Conservation (phyloP, 2,797 vertebrate genomes). For the Microchirus variegatus region DNA sequence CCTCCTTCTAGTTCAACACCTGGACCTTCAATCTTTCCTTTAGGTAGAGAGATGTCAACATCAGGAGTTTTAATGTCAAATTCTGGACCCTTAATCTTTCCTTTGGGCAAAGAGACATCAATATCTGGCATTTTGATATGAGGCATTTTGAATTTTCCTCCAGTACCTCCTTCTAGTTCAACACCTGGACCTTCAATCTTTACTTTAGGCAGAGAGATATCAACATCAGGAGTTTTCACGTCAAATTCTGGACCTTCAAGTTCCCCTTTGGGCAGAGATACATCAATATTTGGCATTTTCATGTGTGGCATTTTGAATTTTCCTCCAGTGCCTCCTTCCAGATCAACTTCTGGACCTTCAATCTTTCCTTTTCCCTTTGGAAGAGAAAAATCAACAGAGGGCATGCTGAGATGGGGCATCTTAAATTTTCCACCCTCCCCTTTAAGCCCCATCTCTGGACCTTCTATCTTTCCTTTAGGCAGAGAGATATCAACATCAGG, state of each 20-base stretch:
- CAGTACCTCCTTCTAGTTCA: too few species aligned
- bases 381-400: too few species aligned
- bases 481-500: too few species aligned
- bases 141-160: too few species aligned
- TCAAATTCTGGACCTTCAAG: constrained; percentile 26
- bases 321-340: not conserved
- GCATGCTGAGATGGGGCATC: too few species aligned
- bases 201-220: constrained; percentile 27
- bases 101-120: too few species aligned
- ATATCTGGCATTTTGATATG: too few species aligned
- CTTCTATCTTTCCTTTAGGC: too few species aligned
- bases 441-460: too few species aligned
- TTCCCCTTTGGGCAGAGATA: constrained; percentile 55
- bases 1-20: not conserved
- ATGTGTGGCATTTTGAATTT: constrained; percentile 65
- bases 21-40: constrained; percentile 38
- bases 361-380: constrained; percentile 19
- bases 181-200: constrained; percentile 34
- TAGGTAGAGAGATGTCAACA: constrained; percentile 24
- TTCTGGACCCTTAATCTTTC: too few species aligned
- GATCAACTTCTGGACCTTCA: constrained; percentile 5
- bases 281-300: constrained; percentile 53
- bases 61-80: too few species aligned
- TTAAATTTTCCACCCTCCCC: too few species aligned
- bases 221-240: constrained; percentile 43